Evolutionary conservation across 2,888 invertebrate genomes (phyloP), one percentile per base, ranked within the genome.

Genomic region (Oegoconia quadripuncta): DNA sequence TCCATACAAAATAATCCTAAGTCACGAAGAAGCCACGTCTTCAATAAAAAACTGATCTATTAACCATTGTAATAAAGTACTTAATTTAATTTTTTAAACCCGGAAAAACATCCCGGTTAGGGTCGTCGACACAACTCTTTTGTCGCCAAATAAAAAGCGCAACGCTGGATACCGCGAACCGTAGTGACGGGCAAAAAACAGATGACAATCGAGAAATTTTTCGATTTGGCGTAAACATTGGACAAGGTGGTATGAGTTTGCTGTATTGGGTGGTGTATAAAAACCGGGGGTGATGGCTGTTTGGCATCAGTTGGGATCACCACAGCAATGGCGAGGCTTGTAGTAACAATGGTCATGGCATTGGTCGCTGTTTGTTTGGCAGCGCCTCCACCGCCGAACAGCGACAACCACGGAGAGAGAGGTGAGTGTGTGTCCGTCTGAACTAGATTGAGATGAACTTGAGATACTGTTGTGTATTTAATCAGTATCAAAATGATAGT

Each of bases 201-300:
- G 51, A 59, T 73, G 74, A 76, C 69, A 63, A 48, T 59, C 52
- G 50, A 40, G n/a, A n/a, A 61, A 64, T 59, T 62, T 50, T 39
- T 39, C 46, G 48, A 59, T 58, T 61, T 55, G 42, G 55, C 64
- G 64, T 59, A 58, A 68, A 74, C 58, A n/a, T n/a, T n/a, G n/a
- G n/a, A n/a, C n/a, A 64, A 44, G 43, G 32, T 39, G 44, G 57
- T 49, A 68, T 76, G 74, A 75, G 52, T 65, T 42, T 59, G 47
- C 59, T 59, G 46, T 53, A 46, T 27, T 42, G 49, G 55, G 44
- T 39, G 44, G 33, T 32, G 50, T 78, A 78, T 77, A 78, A 59
- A 76, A 57, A 38, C 45, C 37, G 34, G 47, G 39, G 25, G 12
- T 34, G 22, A 35, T 14, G 15, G 2, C 11, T 25, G 12, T 20